Conservation (phyloP, 2,113 vertebrate genomes). For the Cryptotis parvus region DNA sequence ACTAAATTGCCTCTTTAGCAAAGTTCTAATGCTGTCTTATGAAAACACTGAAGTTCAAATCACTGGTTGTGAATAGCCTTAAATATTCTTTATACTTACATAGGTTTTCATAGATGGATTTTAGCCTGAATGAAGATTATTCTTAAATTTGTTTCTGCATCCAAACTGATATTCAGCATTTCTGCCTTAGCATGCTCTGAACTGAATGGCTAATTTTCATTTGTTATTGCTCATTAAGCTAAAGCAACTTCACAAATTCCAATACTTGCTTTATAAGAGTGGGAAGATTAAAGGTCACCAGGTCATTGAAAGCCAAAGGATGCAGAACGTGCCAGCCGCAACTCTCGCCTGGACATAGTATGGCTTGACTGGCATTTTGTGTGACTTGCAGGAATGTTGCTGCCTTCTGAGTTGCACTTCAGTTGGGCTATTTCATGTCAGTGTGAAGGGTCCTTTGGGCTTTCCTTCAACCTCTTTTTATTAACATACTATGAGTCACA, state of each 20-base stretch:
- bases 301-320: not conserved
- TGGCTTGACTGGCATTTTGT: not conserved
- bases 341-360: not conserved
- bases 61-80: no score
- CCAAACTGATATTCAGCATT: not conserved
- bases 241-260: not conserved
- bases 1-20: conserved; percentile 41
- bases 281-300: not conserved
- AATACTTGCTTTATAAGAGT: not conserved
- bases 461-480: no score
- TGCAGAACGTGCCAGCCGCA: not conserved
- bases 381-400: not conserved
- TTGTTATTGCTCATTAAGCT: not conserved
- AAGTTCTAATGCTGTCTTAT: not conserved
- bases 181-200: conserved; percentile 14
- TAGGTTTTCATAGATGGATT: not conserved
- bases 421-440: not conserved
- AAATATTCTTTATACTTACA: not conserved
- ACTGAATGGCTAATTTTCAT: not conserved
- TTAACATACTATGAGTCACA: no score
- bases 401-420: not conserved
- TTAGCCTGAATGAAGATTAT: not conserved
- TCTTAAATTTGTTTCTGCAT: not conserved
- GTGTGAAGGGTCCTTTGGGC: no score
- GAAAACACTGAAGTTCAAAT: no score